A percentile compares a stretch with the other conserved stretches of the same genome.
Conservation (phyloP, 2,797 vertebrate species). For the Trachurus trachurus region DNA sequence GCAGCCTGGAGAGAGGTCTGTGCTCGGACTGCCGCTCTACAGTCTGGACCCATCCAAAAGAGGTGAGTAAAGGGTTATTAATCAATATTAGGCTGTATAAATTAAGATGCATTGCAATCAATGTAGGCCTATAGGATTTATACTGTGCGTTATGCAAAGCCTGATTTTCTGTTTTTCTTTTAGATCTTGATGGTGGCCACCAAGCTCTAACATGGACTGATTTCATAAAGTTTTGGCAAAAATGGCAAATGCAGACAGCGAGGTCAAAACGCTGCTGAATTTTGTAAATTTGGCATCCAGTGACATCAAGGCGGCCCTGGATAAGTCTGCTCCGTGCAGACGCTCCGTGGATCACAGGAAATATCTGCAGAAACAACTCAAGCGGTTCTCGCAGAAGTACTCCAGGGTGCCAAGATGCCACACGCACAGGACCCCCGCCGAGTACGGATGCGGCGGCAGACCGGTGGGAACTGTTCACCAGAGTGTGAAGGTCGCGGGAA, state of each 20-base stretch:
- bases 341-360: constrained; percentile 98
- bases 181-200: constrained; percentile 58
- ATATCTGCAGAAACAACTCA: constrained; percentile 98
- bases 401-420: constrained; percentile 91
- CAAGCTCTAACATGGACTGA: constrained; percentile 72
- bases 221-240: constrained; percentile 12
- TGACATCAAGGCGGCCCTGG: constrained; percentile 98
- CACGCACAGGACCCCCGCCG: constrained; percentile 77
- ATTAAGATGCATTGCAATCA: background rate
- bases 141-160: constrained; percentile 18
- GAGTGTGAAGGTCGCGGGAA: constrained; percentile 64
- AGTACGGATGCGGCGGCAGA: constrained; percentile 80
- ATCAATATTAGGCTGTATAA: background rate
- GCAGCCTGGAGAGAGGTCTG: constrained; percentile 79
- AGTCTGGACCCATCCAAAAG: constrained; percentile 60
- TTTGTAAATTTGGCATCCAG: constrained; percentile 99
- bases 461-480: constrained; percentile 60
- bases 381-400: constrained; percentile 96
- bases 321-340: constrained; percentile 97
- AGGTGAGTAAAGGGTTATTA: constrained; percentile 67
- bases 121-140: background rate
- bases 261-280: constrained; percentile 97
- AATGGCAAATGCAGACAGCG: constrained; percentile 96
- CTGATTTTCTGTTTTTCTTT: constrained; percentile 14
- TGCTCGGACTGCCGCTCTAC: constrained; percentile 80